These are phyloP conservation scores for Oreocharis arfaki DNA, from an alignment of 2,113 vertebrate genomes.

Conservation along the genomic window DNA sequence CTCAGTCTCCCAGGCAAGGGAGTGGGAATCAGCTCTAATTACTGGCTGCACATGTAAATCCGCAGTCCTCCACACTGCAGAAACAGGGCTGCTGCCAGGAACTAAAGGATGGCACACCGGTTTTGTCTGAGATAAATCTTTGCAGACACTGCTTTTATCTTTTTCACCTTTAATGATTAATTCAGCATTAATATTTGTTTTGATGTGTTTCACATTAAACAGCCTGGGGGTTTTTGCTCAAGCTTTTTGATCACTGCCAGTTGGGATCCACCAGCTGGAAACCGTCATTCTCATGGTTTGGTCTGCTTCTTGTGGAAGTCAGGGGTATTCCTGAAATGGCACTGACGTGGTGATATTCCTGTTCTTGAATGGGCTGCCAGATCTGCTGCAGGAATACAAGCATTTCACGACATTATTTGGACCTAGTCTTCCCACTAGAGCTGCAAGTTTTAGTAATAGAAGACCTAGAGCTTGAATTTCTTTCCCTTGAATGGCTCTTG, in stretches of 20 bases:
- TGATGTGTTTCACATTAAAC: slow-evolving; percentile 35
- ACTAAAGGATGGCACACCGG: neutral
- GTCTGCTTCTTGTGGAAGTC: neutral
- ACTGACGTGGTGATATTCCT: neutral
- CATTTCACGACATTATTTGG: neutral
- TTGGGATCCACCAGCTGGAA: neutral
- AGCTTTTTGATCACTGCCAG: neutral
- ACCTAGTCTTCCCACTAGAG: neutral
- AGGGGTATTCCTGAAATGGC: neutral
- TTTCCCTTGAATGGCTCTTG: neutral
- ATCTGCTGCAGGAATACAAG: neutral
- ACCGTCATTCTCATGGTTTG: fast-evolving
- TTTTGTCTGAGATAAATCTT: slow-evolving; percentile 13
- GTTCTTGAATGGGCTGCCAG: neutral
- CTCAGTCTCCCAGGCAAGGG: neutral
- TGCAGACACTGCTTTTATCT: neutral
- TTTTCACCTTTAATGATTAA: slow-evolving; percentile 39
- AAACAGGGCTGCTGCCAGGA: neutral
- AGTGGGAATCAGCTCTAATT: slow-evolving; percentile 17
- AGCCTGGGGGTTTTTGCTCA: slow-evolving; percentile 13
- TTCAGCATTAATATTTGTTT: slow-evolving; percentile 36
- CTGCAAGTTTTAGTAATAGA: neutral
- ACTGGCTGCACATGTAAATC: slow-evolving; percentile 8
- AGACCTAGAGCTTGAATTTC: neutral
- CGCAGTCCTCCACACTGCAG: neutral